Percentiles rank a stretch among this genome's conserved stretches.
These are phyloP conservation scores for Odocoileus virginianus DNA, from an alignment of 2,113 vertebrate genomes.

Conservation along the genomic window DNA sequence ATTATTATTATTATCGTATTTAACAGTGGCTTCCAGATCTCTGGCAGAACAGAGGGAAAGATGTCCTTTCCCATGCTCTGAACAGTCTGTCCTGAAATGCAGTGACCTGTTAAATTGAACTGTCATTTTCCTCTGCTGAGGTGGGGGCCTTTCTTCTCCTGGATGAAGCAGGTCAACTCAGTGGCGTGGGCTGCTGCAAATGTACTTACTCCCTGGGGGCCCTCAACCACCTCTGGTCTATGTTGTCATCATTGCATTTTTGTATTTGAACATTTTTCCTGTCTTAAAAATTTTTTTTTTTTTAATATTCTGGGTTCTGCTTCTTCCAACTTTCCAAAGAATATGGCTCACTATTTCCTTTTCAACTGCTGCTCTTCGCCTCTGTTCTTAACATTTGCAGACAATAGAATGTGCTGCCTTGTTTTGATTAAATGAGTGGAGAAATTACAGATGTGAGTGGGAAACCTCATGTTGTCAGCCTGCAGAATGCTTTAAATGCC, in stretches of 20 bases:
- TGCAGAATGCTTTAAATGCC: neutral
- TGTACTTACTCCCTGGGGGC: neutral
- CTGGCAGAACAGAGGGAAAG: neutral
- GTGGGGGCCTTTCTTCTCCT: neutral
- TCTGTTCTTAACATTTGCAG: neutral
- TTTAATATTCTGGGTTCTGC: neutral
- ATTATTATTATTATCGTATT: neutral
- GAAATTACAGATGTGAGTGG: constrained; percentile 3
- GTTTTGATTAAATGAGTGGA: constrained; percentile 40
- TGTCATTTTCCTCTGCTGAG: neutral
- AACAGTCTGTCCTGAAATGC: neutral
- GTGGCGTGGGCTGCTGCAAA: neutral
- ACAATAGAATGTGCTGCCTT: neutral
- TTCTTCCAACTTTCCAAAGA: neutral
- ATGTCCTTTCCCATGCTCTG: neutral
- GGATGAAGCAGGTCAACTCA: neutral
- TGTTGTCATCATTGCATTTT: neutral
- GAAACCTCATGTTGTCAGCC: neutral
- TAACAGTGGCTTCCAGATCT: neutral
- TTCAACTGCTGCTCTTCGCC: neutral
- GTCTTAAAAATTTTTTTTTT: neutral
- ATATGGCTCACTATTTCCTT: neutral
- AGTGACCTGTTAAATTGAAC: neutral
- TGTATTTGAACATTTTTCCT: neutral
- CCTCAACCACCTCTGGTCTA: neutral